Base-by-base conservation (phyloP, 2,888 invertebrate genomes). In the Hipparchia semele region DNA sequence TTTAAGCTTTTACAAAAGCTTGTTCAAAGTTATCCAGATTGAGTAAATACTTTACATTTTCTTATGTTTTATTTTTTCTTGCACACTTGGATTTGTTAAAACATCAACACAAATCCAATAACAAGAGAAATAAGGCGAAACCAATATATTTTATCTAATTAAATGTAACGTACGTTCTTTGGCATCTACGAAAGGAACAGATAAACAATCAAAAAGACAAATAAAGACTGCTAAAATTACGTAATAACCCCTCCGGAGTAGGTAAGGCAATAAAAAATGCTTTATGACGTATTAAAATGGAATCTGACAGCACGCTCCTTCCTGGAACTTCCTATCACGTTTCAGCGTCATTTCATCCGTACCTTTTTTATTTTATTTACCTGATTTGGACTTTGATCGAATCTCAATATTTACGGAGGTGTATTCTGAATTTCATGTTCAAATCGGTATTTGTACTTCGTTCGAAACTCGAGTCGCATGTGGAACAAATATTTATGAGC, bases 401-500 rank as follows among this genome's bases (percentile, higher is more conserved):
- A 75, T 75, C 73, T 73, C 76, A 73, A 78, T 78, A 75, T 78
- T 74, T 76, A 78, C 78, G 73, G 46, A 75, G 71, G 75, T 73
- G 70, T 76, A 73, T 74, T 72, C 73, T 68, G 73, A 76, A 75
- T 75, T 75, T 73, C 73, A 73, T 64, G 75, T 75, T 73, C 73
- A 65, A 71, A 75, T 71, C 73, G 68, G 76, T 75, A 71, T 76
- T 76, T 73, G 76, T 75, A 68, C 70, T 67, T 73, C 66, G 71
- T 64, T 73, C 71, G 71, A 71, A 71, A 71, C 71, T 76, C 61
- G 62, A 76, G 76, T 75, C 76, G 64, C 75, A 76, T 76, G 70
- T 76, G 75, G 76, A 71, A 75, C 75, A 76, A 76, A 76, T 76
- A 76, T 76, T 76, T 76, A 76, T 75, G 75, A 76, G 75, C 73